Evolutionary conservation across 2,113 vertebrate species (phyloP), one percentile per base, ranked within the genome.

Genomic region (Crotophaga sulcirostris): DNA sequence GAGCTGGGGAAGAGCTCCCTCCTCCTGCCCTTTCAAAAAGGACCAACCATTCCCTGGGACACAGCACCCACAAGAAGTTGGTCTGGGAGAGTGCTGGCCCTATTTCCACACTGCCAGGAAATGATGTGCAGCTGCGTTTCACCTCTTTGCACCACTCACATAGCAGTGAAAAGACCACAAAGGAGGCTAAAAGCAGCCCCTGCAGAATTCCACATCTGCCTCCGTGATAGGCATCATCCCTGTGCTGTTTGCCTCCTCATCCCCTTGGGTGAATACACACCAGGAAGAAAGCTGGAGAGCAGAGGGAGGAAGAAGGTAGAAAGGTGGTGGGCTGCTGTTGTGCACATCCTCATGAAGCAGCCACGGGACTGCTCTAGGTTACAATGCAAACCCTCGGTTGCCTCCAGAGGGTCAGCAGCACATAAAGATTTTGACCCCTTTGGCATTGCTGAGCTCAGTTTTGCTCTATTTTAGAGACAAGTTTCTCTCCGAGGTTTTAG

Each of bases 281-380:
- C 11, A 12, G 40, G 44, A 62, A 58, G 62, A 36, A 59, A 21
- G 73, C 31, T 4, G 44, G 68, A 44, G 54, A 68, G 38, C 49
- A 64, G 62, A 59, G 79, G 8, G 16, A 52, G 33, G 40, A 60
- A 68, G 38, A 45, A 63, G 45, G 14, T 10, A 10, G 26, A 19
- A n/a, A 15, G 42, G n/a, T n/a, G 9, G 13, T 38, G 33, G 33
- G 7, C 18, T 80, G 80, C 12, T 5, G 0, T 33, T 6, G 0
- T 49, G 51, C 49, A 2, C 4, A 34, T 31, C 42, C 52, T 44
- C 28, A 3, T 14, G 49, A 63, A 73, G 40, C 49, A 52, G 34
- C 14, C 25, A 2, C 11, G 44, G 59, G 25, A 42, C 51, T 7
- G 34, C 16, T 64, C 34, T 18, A 18, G 44, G 36, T 74, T 29